Percentiles rank a stretch among this genome's conserved stretches.
Evolutionary conservation across 2,797 vertebrate species (phyloP).

Genomic region (Mico argentatus): DNA sequence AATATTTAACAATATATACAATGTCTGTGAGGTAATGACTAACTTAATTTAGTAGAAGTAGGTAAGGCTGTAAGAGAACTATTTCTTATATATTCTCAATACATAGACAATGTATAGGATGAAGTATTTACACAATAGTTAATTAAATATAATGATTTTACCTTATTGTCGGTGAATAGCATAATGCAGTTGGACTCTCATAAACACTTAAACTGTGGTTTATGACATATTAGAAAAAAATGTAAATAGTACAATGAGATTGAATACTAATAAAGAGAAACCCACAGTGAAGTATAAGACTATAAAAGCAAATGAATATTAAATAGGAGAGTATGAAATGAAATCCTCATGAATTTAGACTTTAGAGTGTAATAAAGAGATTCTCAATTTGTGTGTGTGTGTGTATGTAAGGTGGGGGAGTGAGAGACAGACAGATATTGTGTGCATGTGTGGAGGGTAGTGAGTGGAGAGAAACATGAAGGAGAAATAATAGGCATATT

Average conservation of each 20-base stretch:
- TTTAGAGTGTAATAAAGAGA: not conserved
- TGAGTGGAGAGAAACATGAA: not conserved
- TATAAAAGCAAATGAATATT: not conserved
- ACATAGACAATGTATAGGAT: not conserved
- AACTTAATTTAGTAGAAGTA: not conserved
- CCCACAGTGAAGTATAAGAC: not conserved
- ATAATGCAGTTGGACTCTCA: not conserved
- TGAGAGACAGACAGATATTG: not conserved
- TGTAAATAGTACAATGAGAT: not conserved
- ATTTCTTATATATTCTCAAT: not conserved
- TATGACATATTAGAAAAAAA: not conserved
- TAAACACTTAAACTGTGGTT: not conserved
- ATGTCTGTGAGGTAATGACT: not conserved
- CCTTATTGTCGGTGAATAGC: not conserved
- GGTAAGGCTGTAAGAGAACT: not conserved
- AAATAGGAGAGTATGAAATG: not conserved
- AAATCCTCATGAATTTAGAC: not conserved
- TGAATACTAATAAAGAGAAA: not conserved
- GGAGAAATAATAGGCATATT: not conserved
- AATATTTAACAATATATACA: not conserved
- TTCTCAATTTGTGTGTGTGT: not conserved
- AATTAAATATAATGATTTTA: not conserved
- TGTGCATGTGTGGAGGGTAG: no score
- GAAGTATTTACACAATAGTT: not conserved
- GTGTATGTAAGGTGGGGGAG: not conserved